A percentile compares a stretch with the other conserved stretches of the same genome.
phyloP scores from a whole-genome alignment of 2,113 vertebrate genomes.

The Periophthalmodon schlosseri region DNA sequence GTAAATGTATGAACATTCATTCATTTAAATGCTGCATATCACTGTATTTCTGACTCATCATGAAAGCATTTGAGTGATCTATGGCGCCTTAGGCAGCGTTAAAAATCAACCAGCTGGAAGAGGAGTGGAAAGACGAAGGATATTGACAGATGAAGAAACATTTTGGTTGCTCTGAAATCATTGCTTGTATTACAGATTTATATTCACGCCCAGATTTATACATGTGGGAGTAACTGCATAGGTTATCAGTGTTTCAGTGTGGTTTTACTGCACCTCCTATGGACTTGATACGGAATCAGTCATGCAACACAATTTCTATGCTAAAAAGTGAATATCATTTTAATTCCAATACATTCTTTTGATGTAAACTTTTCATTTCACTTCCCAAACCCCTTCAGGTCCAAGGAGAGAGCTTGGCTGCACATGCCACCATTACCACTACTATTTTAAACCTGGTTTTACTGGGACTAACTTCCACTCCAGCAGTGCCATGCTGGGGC shows the following conservation, averaged over 20 bases:
- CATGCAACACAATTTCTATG: neutral
- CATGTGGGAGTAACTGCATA: neutral
- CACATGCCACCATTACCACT: neutral
- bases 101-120: neutral
- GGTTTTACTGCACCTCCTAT: neutral
- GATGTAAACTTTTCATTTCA: neutral
- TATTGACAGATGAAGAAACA: neutral
- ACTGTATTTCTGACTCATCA: neutral
- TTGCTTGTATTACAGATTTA: neutral
- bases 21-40: neutral
- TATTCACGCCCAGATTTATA: neutral
- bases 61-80: neutral
- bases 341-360: neutral
- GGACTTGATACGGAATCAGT: too few relatives aligned
- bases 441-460: slow-evolving; percentile 43
- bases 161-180: neutral
- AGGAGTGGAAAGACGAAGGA: neutral
- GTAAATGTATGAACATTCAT: neutral
- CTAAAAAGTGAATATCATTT: neutral
- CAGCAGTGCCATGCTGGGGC: slow-evolving; percentile 17
- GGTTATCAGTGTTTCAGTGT: neutral
- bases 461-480: slow-evolving; percentile 18
- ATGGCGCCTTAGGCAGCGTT: neutral
- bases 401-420: slow-evolving; percentile 20
- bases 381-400: neutral